Percentiles rank a stretch among this genome's conserved stretches.
These are phyloP conservation scores for Saguinus imperator DNA, from an alignment of 2,113 vertebrate species.

Conservation along the genomic window DNA sequence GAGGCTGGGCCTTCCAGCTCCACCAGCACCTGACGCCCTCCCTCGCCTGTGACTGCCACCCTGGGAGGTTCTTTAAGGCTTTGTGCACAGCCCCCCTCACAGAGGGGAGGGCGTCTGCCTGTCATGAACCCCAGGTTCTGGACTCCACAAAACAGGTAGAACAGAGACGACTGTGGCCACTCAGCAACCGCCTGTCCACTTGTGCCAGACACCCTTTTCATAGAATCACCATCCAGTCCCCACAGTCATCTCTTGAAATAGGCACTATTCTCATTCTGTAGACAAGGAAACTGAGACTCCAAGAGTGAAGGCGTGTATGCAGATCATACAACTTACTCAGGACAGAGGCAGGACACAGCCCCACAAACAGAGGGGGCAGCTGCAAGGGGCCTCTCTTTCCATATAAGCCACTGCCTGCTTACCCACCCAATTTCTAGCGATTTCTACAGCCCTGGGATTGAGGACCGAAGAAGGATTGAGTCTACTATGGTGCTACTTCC, in stretches of 20 bases:
- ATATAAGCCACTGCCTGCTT: not conserved
- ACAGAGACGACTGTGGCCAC: not conserved
- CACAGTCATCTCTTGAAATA: not conserved
- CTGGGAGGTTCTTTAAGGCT: too few species aligned
- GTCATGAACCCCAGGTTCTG: not conserved
- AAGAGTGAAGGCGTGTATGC: not conserved
- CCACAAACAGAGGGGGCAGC: not conserved
- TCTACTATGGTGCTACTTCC: not conserved
- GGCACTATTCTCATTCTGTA: not conserved
- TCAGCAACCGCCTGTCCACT: not conserved
- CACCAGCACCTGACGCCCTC: too few species aligned
- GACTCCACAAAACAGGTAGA: not conserved
- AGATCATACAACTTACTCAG: not conserved
- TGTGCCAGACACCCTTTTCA: not conserved
- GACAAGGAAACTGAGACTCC: not conserved
- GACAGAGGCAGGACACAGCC: constrained; percentile 68
- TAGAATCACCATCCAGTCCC: not conserved
- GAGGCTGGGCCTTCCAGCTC: not conserved
- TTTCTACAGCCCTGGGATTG: not conserved
- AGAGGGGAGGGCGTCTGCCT: too few species aligned
- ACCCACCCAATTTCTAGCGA: not conserved
- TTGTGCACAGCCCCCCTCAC: too few species aligned
- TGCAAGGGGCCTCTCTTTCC: not conserved
- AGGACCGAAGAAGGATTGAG: not conserved
- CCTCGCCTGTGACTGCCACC: too few species aligned